phyloP scores from a whole-genome alignment of 1,140 invertebrate genomes.

The fruit fly (Drosophila melanogaster) region Release_6_plus_ISO1_MT NC_004354.4:19986501-19987000 shows the following conservation, averaged over 20 bases:
- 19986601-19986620: slow-evolving; percentile 79
- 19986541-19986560: slow-evolving; percentile 39
- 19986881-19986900: slow-evolving; percentile 35
- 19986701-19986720: slow-evolving; percentile 10
- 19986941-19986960: slow-evolving; percentile 19
- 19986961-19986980: slow-evolving; percentile 14
- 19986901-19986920: slow-evolving; percentile 23
- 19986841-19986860: slow-evolving; percentile 1
- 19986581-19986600: slow-evolving; percentile 75
- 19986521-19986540: slow-evolving; percentile 23
- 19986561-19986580: slow-evolving; percentile 79
- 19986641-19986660: slow-evolving; percentile 77
- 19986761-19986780: slow-evolving; percentile 4
- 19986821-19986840: background rate
- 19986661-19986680: slow-evolving; percentile 35
- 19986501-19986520: slow-evolving; percentile 39
- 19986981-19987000: background rate
- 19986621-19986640: slow-evolving; percentile 72
- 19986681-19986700: background rate
- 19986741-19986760: background rate
- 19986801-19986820: slow-evolving; percentile 11
- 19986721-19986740: slow-evolving; percentile 25
- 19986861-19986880: slow-evolving; percentile 30
- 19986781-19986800: background rate
- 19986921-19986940: background rate